Evolutionary conservation across 1,140 invertebrate species (phyloP), one percentile per base, ranked within the genome.

Genomic region (Drosophila elegans): DNA sequence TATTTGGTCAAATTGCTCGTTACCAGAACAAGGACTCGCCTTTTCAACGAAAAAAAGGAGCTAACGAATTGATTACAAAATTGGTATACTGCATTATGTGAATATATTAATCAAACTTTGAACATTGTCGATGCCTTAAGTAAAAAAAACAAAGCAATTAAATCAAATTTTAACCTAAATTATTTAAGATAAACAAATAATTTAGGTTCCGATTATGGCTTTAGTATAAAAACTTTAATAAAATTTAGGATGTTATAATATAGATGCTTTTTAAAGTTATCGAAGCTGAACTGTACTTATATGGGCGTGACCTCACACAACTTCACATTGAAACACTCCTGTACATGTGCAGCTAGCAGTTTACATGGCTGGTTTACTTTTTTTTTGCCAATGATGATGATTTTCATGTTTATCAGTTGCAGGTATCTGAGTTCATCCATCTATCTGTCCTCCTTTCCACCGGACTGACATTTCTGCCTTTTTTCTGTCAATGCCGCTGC

Each of bases 331-430:
- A 25, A 53, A 39, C 32, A 56, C 57, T 12, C 36, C 11, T 46
- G 44, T 27, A 41, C n/a, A 12, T 34, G 27, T 34, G 11, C 25
- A n/a, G 49, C 41, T 66, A 38, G 44, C 36, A 38, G 49, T 29
- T 51, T 41, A 32, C 52, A 75, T 75, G 72, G 45, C 39, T 66
- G 61, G 61, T 53, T 74, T 56, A 51, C 38, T 42, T 64, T 21
- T 21, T 21, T 21, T 74, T 66, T 52, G 46, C 34, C 44, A 48
- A 64, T 49, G 56, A 67, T 63, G 52, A 75, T 74, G 72, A 74
- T 64, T 74, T 59, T 41, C 61, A 59, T 76, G 61, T 75, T 76
- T 76, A 76, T 67, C 72, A 76, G 61, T 42, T 29, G 29, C 39
- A 51, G 48, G 59, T 67, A 66, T 27, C 13, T 4, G 29, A 46